Evolutionary conservation across 1,140 invertebrate species (phyloP).

Genomic region (Cephus cinctus): DNA sequence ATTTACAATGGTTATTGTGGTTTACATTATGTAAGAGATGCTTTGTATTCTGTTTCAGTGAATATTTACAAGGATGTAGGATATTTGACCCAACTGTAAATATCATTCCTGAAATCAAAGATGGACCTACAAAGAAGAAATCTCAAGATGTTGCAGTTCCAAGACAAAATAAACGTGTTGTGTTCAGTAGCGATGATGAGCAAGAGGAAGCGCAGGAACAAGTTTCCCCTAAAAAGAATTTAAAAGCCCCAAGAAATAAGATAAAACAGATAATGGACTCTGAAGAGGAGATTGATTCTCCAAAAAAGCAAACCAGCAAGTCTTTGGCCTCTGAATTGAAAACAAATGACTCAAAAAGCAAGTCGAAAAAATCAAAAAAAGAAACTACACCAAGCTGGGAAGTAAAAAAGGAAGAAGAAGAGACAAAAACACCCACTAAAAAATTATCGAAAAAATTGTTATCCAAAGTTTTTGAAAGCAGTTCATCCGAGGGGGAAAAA

Average conservation of each 20-base stretch:
- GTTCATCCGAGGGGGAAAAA: too few species aligned
- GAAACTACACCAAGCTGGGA: conserved; percentile 8
- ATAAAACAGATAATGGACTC: not conserved
- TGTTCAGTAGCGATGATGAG: conserved; percentile 15
- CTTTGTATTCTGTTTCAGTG: conserved; percentile 19
- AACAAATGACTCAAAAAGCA: not conserved
- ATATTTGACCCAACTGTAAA: not conserved
- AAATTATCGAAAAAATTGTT: not conserved
- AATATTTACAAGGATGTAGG: conserved; percentile 31
- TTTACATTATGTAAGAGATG: not conserved
- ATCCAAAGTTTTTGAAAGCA: too few species aligned
- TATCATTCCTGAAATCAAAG: conserved; percentile 14
- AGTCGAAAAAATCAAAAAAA: conserved; percentile 1
- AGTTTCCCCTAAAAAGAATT: not conserved
- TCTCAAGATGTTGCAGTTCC: conserved; percentile 9
- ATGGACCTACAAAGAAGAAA: conserved; percentile 9
- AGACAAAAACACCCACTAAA: not conserved
- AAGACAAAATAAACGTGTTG: conserved; percentile 13
- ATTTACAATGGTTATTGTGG: conserved; percentile 1
- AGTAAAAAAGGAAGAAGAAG: conserved; percentile 9
- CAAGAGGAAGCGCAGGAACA: not conserved
- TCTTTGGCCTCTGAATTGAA: not conserved
- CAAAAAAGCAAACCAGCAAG: not conserved
- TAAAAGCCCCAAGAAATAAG: not conserved
- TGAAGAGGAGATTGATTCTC: conserved; percentile 1